Conservation (phyloP, 2,797 vertebrate genomes). For the Spatula clypeata region DNA sequence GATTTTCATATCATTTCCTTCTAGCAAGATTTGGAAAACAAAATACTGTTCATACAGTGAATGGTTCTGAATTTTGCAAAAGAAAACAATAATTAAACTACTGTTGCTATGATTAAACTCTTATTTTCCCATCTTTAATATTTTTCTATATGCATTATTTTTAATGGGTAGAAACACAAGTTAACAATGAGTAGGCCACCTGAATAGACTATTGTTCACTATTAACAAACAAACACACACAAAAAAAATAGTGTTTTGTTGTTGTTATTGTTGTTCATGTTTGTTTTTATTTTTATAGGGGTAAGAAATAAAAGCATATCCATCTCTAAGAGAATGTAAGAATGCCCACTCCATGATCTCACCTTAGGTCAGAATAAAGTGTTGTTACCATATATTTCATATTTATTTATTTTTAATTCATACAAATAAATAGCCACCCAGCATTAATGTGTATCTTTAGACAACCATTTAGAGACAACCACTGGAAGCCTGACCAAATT, state of each 20-base stretch:
- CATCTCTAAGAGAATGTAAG: background rate
- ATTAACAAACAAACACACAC: background rate
- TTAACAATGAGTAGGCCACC: background rate
- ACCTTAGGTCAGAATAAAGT: background rate
- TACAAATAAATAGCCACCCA: background rate
- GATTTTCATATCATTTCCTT: background rate
- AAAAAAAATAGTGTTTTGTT: background rate
- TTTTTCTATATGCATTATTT: background rate
- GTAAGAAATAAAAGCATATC: background rate
- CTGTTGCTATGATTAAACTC: slow-evolving; percentile 9
- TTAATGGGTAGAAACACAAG: background rate
- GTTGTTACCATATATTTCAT: background rate
- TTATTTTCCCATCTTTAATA: slow-evolving; percentile 10
- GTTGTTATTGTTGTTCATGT: too few species aligned
- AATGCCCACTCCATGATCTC: background rate
- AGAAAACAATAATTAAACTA: background rate
- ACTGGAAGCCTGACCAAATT: background rate
- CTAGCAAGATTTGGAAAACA: background rate
- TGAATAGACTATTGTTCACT: background rate
- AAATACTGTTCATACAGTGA: background rate
- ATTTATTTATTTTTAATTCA: background rate
- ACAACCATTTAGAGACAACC: background rate
- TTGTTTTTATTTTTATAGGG: background rate
- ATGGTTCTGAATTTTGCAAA: slow-evolving; percentile 1
- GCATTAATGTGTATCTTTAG: background rate